Conservation (phyloP, 2,888 invertebrate species). For the Microplitis deprimator region DNA sequence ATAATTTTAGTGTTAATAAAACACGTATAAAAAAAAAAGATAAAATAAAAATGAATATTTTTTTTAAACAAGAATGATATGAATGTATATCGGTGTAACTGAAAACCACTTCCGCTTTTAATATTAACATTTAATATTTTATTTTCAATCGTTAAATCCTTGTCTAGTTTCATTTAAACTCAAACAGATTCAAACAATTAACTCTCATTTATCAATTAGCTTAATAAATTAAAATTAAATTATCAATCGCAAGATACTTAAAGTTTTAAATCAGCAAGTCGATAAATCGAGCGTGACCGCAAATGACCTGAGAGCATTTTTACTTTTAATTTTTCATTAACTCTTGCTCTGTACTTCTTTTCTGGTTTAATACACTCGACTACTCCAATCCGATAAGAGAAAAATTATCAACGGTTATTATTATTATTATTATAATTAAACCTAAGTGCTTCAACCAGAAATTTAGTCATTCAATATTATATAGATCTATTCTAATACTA, state of each 20-base stretch:
- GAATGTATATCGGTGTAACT: background rate
- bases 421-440: too few relatives aligned
- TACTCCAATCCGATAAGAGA: background rate
- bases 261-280: background rate
- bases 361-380: background rate
- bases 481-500: too few relatives aligned
- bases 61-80: too few relatives aligned
- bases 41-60: too few relatives aligned
- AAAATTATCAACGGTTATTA: background rate
- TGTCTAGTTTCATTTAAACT: too few relatives aligned
- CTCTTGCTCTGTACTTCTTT: background rate
- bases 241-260: too few relatives aligned
- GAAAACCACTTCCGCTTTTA: slow-evolving; percentile 66
- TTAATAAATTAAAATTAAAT: background rate
- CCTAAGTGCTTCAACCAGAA: background rate
- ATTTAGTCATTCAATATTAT: background rate
- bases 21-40: background rate
- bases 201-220: slow-evolving; percentile 15
- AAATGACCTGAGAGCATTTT: slow-evolving; percentile 19
- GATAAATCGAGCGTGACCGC: slow-evolving; percentile 4
- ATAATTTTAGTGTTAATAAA: slow-evolving; percentile 15
- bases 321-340: slow-evolving; percentile 15
- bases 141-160: too few relatives aligned
- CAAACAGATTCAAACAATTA: background rate
- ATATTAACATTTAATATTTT: slow-evolving; percentile 60